Conservation (phyloP, 2,113 vertebrate genomes). For the Bubo bubo region DNA sequence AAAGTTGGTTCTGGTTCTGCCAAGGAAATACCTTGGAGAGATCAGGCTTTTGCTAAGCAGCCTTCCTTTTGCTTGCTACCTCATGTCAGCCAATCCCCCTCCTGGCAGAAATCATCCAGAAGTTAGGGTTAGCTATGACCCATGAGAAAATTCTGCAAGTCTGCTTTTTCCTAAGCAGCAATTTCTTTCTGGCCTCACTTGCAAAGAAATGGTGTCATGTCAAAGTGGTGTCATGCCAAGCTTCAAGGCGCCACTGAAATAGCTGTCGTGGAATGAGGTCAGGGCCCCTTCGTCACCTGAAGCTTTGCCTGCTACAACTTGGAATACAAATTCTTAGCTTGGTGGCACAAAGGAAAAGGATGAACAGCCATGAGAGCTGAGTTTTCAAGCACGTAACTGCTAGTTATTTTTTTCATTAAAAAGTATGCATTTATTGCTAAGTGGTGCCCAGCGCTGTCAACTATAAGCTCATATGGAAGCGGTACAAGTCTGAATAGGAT, state of each 20-base stretch:
- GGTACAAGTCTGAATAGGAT: slow-evolving; percentile 11
- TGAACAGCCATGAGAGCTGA: slow-evolving; percentile 49
- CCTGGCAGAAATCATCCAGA: background rate
- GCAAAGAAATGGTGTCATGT: slow-evolving; percentile 37
- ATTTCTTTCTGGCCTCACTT: slow-evolving; percentile 33
- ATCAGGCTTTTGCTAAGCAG: background rate
- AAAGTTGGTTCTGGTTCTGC: slow-evolving; percentile 1
- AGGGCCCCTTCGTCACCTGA: slow-evolving; percentile 14
- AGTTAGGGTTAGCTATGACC: background rate
- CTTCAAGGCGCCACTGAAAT: slow-evolving; percentile 27
- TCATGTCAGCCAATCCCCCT: background rate
- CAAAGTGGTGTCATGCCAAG: slow-evolving; percentile 42
- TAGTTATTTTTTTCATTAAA: slow-evolving; percentile 3
- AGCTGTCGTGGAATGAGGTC: slow-evolving; percentile 10
- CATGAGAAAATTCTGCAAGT: background rate
- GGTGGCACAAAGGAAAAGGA: slow-evolving; percentile 48
- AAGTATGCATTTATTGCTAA: background rate
- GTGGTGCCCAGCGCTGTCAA: slow-evolving; percentile 27
- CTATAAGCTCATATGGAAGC: slow-evolving; percentile 45
- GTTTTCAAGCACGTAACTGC: slow-evolving; percentile 35
- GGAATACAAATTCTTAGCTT: slow-evolving; percentile 31
- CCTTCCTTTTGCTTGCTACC: background rate
- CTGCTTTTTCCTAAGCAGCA: background rate
- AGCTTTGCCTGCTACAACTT: background rate
- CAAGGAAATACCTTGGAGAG: slow-evolving; percentile 6